Percentiles rank a stretch among this genome's conserved stretches.
Evolutionary conservation across 2,113 vertebrate species (phyloP).

Genomic region (Tautogolabrus adspersus): DNA sequence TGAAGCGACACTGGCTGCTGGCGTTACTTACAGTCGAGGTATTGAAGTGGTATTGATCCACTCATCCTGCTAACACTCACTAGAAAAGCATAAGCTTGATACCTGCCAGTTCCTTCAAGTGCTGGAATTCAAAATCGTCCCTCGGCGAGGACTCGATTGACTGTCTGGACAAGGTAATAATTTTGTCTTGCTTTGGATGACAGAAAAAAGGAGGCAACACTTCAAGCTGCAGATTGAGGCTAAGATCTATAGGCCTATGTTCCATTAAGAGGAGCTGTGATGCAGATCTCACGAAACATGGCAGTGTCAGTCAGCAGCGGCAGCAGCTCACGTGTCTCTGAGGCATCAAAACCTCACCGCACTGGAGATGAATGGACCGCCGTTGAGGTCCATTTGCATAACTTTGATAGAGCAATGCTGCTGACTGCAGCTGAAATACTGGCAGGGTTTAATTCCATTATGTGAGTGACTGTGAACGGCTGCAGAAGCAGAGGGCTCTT

Average conservation of each 20-base stretch:
- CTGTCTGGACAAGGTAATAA: neutral
- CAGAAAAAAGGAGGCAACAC: constrained; percentile 6
- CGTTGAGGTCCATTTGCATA: constrained; percentile 60
- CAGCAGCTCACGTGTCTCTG: constrained; percentile 23
- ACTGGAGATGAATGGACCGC: constrained; percentile 33
- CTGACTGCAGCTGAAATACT: constrained; percentile 68
- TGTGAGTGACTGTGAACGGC: constrained; percentile 51
- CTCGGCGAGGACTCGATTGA: neutral
- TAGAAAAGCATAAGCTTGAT: neutral
- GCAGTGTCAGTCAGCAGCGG: constrained; percentile 25
- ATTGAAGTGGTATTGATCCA: neutral
- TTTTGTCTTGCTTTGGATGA: constrained; percentile 2
- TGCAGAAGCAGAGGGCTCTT: constrained; percentile 41
- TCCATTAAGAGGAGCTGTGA: constrained; percentile 44
- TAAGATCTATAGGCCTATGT: constrained; percentile 19
- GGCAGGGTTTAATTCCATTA: constrained; percentile 73
- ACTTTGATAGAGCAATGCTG: constrained; percentile 41
- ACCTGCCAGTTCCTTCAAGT: constrained; percentile 1
- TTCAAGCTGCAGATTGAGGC: constrained; percentile 1
- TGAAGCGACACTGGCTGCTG: neutral
- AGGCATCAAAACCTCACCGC: neutral
- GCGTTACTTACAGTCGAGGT: neutral
- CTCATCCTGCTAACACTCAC: neutral
- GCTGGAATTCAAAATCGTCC: neutral
- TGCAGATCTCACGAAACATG: constrained; percentile 37